These are phyloP conservation scores for Dinoponera quadriceps DNA, from an alignment of 1,140 invertebrate genomes.

Conservation along the genomic window DNA sequence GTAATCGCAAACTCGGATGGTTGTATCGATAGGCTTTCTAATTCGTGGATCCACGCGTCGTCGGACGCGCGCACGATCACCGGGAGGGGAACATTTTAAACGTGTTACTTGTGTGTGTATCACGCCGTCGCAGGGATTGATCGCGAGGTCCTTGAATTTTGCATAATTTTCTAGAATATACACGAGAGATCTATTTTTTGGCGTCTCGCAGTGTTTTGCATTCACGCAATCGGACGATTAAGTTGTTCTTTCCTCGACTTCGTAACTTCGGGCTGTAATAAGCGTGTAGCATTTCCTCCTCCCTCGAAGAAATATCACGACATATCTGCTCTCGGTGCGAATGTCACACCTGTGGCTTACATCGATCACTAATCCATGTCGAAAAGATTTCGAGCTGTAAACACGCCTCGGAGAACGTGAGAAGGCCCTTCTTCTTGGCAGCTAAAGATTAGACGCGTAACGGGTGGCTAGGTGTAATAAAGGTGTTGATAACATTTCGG, in stretches of 20 bases:
- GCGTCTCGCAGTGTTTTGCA: conserved; percentile 10
- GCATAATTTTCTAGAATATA: conserved; percentile 26
- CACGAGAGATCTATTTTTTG: conserved; percentile 3
- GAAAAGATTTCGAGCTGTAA: neutral
- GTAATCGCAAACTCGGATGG: conserved; percentile 82
- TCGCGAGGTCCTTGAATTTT: conserved; percentile 7
- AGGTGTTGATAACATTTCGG: conserved; percentile 28
- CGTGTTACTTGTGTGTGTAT: neutral
- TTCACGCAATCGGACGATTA: conserved; percentile 15
- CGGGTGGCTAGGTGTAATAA: conserved; percentile 11
- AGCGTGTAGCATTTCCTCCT: neutral
- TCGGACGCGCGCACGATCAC: neutral
- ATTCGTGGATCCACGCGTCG: conserved; percentile 9
- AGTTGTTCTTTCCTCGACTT: conserved; percentile 29
- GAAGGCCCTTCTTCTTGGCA: conserved; percentile 42
- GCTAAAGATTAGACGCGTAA: conserved; percentile 32
- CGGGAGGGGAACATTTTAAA: neutral
- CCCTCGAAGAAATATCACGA: neutral
- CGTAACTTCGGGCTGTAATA: conserved; percentile 21
- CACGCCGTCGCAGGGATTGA: neutral
- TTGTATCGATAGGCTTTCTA: conserved; percentile 80
- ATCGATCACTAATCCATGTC: conserved; percentile 8
- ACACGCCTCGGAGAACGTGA: neutral
- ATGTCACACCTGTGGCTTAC: conserved; percentile 1
- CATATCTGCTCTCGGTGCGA: neutral